phyloP scores from a whole-genome alignment of 35 echinoderm and acorn worm genomes.

The Diadema setosum region DNA sequence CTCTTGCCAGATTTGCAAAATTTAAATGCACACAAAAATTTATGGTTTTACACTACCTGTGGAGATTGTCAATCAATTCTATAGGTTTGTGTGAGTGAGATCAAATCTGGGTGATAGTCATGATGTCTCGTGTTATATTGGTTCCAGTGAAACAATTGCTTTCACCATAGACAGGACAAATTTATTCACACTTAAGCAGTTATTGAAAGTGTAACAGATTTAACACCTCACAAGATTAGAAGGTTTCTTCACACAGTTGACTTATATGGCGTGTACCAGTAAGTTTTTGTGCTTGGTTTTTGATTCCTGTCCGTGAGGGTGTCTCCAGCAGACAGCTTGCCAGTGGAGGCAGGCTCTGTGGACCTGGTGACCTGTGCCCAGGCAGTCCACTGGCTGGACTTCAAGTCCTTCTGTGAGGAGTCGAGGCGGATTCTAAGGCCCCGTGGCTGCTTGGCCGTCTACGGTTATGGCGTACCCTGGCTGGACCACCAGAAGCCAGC shows the following conservation, averaged over 20 bases:
- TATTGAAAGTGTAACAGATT: too few relatives aligned
- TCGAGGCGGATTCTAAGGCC: slow-evolving; percentile 26
- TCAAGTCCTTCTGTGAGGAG: neutral
- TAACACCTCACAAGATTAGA: too few relatives aligned
- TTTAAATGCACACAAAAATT: too few relatives aligned
- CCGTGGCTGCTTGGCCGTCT: slow-evolving; percentile 1
- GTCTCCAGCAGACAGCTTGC: neutral
- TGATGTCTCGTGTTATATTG: too few relatives aligned
- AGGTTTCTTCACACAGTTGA: neutral
- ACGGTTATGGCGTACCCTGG: neutral
- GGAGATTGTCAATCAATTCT: too few relatives aligned
- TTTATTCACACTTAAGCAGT: too few relatives aligned
- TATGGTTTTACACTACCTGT: too few relatives aligned
- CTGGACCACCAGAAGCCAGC: neutral
- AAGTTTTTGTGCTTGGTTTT: neutral
- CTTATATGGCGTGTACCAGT: neutral
- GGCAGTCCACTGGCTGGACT: slow-evolving; percentile 34
- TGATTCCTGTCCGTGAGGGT: neutral
- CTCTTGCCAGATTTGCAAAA: too few relatives aligned
- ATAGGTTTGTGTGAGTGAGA: too few relatives aligned
- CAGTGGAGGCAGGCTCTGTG: neutral
- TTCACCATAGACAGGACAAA: too few relatives aligned
- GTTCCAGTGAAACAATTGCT: too few relatives aligned
- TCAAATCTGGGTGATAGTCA: too few relatives aligned
- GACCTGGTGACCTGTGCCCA: slow-evolving; percentile 22